These are phyloP conservation scores for Sebastolobus altivelis DNA, from an alignment of 2,797 vertebrate genomes.

Conservation along the genomic window DNA sequence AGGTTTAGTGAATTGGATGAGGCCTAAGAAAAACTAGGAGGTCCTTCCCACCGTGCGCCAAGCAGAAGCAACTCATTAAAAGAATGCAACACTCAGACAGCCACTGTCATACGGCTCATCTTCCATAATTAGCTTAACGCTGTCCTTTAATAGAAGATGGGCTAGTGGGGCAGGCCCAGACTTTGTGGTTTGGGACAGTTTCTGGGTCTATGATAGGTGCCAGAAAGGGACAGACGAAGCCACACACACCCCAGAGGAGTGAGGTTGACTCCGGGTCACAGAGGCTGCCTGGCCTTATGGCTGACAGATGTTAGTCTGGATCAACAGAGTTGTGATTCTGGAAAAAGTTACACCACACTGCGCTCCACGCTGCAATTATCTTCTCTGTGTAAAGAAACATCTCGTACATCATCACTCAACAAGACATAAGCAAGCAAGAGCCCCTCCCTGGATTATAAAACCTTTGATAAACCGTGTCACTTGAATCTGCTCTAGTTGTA, in stretches of 20 bases:
- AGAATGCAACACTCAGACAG: conserved; percentile 59
- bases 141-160: conserved; percentile 47
- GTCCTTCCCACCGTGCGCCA: conserved; percentile 33
- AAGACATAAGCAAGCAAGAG: conserved; percentile 46
- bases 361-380: conserved; percentile 63
- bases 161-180: conserved; percentile 45
- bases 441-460: conserved; percentile 47
- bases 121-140: conserved; percentile 52
- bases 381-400: conserved; percentile 68
- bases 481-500: conserved; percentile 47
- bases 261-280: conserved; percentile 75
- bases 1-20: conserved; percentile 32
- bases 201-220: conserved; percentile 59
- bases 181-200: conserved; percentile 66
- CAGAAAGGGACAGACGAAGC: conserved; percentile 56
- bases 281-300: conserved; percentile 71
- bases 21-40: conserved; percentile 21
- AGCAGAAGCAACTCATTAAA: conserved; percentile 75
- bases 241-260: conserved; percentile 61
- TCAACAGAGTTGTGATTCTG: conserved; percentile 68
- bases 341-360: conserved; percentile 71
- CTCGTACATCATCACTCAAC: conserved; percentile 62
- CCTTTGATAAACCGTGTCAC: conserved; percentile 51
- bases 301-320: conserved; percentile 79
- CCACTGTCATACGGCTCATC: conserved; percentile 47